Evolutionary conservation across 2,113 vertebrate genomes (phyloP), one percentile per base, ranked within the genome.

Genomic region (Ammodytes marinus): DNA sequence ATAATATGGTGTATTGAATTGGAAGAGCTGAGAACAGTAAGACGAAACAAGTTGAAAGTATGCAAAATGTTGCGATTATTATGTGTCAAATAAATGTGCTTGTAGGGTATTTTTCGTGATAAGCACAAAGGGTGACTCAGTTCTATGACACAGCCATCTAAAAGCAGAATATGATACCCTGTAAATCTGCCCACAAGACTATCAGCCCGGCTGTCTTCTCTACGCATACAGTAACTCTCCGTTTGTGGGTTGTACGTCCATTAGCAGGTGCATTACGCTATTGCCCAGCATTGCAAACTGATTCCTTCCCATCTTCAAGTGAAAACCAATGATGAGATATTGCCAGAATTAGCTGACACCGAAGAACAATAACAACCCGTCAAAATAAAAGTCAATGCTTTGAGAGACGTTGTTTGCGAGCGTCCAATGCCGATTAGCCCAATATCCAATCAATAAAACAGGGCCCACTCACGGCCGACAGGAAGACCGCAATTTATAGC

Each of bases 391-490:
- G 86, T 84, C 82, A 50, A 85, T 88, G 43, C 58, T 4, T 53
- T 27, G 27, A 27, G 42, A 88, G 80, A 85, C 77, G 70, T 37
- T 27, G 15, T 77, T 57, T 76, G 74, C 53, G 70, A 53, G 55
- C n/a, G 43, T 65, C 66, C 61, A 64, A 76, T 88, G 77, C 63
- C 17, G 79, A 91, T 90, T 86, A 84, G 14, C n/a, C 72, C 77
- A 39, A 88, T 80, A 77, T 65, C 74, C 72, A 69, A 84, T 89
- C 84, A 77, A 88, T 89, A 69, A 27, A 79, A 67, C 58, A 19
- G 53, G 27, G 12, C 70, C 37, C 8, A 15, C 53, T 75, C 77
- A 47, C 58, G 10, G 0, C 68, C 49, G 65, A 80, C 58, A 42
- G 35, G 59, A 7, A 15, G 67, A 60, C 58, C 40, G 3, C 82